phyloP scores from a whole-genome alignment of 2,888 invertebrate species.

The Chirona hameri region DNA sequence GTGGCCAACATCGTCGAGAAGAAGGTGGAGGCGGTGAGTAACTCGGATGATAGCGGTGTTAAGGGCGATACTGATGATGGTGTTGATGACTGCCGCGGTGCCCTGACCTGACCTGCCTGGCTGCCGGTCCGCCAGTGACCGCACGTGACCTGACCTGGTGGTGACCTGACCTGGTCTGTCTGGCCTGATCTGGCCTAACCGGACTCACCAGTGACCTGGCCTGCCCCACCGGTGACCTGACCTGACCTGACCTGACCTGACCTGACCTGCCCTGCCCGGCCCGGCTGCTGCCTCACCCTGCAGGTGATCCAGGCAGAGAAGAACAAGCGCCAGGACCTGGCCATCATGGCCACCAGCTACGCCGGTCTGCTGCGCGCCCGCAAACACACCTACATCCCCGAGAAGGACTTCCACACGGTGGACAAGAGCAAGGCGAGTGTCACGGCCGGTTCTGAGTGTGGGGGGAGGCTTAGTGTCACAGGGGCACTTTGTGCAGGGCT shows the following conservation, averaged over 20 bases:
- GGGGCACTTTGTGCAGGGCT: too few relatives aligned
- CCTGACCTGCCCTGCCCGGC: too few relatives aligned
- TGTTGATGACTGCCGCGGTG: too few relatives aligned
- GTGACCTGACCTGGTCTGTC: neutral
- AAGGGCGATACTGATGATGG: too few relatives aligned
- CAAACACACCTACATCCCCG: conserved; percentile 75
- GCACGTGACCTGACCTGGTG: too few relatives aligned
- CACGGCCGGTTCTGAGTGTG: neutral
- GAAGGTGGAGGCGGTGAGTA: conserved; percentile 73
- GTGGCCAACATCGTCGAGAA: conserved; percentile 71
- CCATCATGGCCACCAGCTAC: conserved; percentile 87
- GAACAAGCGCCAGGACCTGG: conserved; percentile 87
- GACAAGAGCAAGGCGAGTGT: conserved; percentile 43
- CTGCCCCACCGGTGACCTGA: neutral
- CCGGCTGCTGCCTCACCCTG: neutral
- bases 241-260: neutral
- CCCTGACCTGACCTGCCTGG: too few relatives aligned
- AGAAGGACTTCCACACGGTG: conserved; percentile 87
- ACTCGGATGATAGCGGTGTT: neutral
- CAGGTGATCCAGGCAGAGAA: conserved; percentile 82
- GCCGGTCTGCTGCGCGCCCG: conserved; percentile 83
- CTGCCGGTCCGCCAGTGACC: too few relatives aligned
- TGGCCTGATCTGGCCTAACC: too few relatives aligned
- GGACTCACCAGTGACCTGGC: neutral
- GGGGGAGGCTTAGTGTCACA: too few relatives aligned